A percentile compares a stretch with the other conserved stretches of the same genome.
Evolutionary conservation across 2,113 vertebrate genomes (phyloP).

Genomic region (western clawed frog (Xenopus tropicalis)): UCB_Xtro_10.0 CM004450.2:50560001-50560500

Average conservation of each 20-base stretch:
- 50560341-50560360: too few species aligned
- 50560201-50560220: slow-evolving; percentile 5
- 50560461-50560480: too few species aligned
- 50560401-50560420: too few species aligned
- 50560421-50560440: too few species aligned
- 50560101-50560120: slow-evolving; percentile 36
- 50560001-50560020: slow-evolving; percentile 34
- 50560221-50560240: background rate
- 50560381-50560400: too few species aligned
- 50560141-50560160: slow-evolving; percentile 30
- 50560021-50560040: slow-evolving; percentile 31
- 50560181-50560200: slow-evolving; percentile 10
- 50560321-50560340: background rate
- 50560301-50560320: background rate
- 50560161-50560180: slow-evolving; percentile 36
- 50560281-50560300: slow-evolving; percentile 1
- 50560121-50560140: slow-evolving; percentile 23
- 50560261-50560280: slow-evolving; percentile 6
- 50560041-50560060: slow-evolving; percentile 35
- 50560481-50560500: too few species aligned
- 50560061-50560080: slow-evolving; percentile 41
- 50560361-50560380: too few species aligned
- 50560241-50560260: background rate
- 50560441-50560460: too few species aligned
- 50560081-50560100: slow-evolving; percentile 44